Conservation (phyloP, 2,888 invertebrate species). For the Rhogogaster chlorosoma region DNA sequence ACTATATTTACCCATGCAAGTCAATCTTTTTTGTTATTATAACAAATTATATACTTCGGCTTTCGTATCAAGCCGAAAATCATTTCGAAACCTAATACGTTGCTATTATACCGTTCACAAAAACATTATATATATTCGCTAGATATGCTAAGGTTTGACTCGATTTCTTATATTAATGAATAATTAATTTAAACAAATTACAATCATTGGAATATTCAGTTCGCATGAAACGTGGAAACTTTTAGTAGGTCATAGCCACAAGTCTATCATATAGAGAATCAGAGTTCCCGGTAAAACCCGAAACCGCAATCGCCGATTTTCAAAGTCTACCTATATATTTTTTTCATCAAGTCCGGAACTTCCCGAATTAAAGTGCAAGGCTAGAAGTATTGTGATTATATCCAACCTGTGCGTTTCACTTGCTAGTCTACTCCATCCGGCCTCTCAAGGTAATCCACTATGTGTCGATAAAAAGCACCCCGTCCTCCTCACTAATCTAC, state of each 20-base stretch:
- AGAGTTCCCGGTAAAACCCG: not conserved
- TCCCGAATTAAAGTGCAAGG: not conserved
- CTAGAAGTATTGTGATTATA: not conserved
- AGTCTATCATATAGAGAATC: not conserved
- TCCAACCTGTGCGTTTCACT: not conserved
- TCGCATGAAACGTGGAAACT: not conserved
- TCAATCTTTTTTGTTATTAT: not conserved
- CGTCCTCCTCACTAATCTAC: not conserved
- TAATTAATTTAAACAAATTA: not conserved
- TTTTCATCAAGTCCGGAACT: not conserved
- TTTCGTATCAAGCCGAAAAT: not conserved
- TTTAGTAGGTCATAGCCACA: not conserved
- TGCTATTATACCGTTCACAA: not conserved
- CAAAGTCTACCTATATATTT: not conserved
- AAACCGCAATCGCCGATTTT: not conserved
- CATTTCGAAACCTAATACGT: not conserved
- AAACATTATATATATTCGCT: not conserved
- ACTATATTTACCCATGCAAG: not conserved
- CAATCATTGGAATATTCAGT: not conserved
- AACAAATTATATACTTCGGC: not conserved
- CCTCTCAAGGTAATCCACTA: not conserved
- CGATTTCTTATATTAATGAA: not conserved
- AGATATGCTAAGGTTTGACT: not conserved
- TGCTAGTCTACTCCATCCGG: not conserved
- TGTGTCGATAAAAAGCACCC: not conserved